Percentiles rank a stretch among this genome's conserved stretches.
Evolutionary conservation across 2,113 vertebrate genomes (phyloP).

Genomic region (Brienomyrus brachyistius): DNA sequence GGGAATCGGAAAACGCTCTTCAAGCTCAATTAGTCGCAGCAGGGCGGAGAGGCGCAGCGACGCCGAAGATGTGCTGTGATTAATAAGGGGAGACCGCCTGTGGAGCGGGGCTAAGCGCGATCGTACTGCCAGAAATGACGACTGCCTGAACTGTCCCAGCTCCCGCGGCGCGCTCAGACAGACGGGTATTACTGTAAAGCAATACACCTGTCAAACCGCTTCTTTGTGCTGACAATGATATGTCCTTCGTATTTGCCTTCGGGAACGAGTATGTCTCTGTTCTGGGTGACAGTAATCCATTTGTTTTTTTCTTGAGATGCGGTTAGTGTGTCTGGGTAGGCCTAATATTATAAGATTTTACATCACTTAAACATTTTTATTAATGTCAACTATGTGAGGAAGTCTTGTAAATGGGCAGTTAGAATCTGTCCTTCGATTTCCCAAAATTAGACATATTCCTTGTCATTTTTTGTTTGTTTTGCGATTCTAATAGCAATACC

Average conservation of each 20-base stretch:
- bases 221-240: neutral
- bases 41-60: neutral
- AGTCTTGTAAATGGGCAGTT: neutral
- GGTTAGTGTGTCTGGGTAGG: neutral
- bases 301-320: neutral
- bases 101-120: neutral
- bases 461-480: neutral
- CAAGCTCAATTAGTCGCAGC: slow-evolving; percentile 7
- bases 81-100: neutral
- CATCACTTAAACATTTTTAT: neutral
- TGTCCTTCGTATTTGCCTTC: neutral
- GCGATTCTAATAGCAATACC: neutral
- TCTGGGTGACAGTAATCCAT: neutral
- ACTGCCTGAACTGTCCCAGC: neutral
- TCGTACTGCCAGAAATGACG: neutral
- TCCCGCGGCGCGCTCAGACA: neutral
- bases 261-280: neutral
- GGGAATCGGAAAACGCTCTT: neutral
- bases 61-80: neutral
- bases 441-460: neutral
- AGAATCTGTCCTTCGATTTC: neutral
- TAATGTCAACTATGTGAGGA: neutral
- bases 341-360: neutral
- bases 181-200: neutral
- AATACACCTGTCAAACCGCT: neutral